Conservation (phyloP, 2,888 invertebrate genomes). For the Drosophila testacea region DNA sequence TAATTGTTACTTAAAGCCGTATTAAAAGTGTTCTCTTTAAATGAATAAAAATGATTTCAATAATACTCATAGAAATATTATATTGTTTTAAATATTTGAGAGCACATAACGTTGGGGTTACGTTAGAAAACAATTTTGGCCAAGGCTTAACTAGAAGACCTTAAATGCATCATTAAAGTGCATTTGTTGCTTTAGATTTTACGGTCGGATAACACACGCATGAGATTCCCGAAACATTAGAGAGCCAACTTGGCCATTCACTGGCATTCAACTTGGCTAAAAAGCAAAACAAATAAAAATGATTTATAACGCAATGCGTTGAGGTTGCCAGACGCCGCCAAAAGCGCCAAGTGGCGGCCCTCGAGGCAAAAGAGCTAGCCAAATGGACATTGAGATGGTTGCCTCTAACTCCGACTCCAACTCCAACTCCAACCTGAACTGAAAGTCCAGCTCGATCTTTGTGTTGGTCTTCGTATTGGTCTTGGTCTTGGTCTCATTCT, state of each 20-base stretch:
- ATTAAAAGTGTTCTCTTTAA: too few relatives aligned
- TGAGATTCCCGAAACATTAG: slow-evolving; percentile 67
- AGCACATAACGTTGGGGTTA: background rate
- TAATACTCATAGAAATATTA: background rate
- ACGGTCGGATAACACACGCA: slow-evolving; percentile 69
- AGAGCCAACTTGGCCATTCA: slow-evolving; percentile 30
- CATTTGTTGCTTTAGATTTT: slow-evolving; percentile 72
- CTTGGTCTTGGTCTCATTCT: slow-evolving; percentile 17
- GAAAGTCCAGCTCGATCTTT: background rate
- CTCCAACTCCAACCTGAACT: background rate
- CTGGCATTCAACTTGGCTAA: slow-evolving; percentile 24
- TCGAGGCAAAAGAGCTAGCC: slow-evolving; percentile 49
- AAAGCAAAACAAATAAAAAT: slow-evolving; percentile 74
- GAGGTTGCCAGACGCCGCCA: slow-evolving; percentile 75
- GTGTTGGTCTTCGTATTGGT: slow-evolving; percentile 7
- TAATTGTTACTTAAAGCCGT: too few relatives aligned
- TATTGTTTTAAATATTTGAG: background rate
- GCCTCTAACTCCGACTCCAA: slow-evolving; percentile 15
- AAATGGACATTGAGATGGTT: slow-evolving; percentile 71
- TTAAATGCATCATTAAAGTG: slow-evolving; percentile 74
- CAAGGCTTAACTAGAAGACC: slow-evolving; percentile 41
- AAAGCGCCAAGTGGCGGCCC: slow-evolving; percentile 70
- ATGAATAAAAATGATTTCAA: too few relatives aligned
- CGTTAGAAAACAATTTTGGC: slow-evolving; percentile 31
- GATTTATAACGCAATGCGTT: slow-evolving; percentile 77